A percentile compares a stretch with the other conserved stretches of the same genome.
phyloP scores from a whole-genome alignment of 2,888 invertebrate genomes.

The Drosophila greeni region DNA sequence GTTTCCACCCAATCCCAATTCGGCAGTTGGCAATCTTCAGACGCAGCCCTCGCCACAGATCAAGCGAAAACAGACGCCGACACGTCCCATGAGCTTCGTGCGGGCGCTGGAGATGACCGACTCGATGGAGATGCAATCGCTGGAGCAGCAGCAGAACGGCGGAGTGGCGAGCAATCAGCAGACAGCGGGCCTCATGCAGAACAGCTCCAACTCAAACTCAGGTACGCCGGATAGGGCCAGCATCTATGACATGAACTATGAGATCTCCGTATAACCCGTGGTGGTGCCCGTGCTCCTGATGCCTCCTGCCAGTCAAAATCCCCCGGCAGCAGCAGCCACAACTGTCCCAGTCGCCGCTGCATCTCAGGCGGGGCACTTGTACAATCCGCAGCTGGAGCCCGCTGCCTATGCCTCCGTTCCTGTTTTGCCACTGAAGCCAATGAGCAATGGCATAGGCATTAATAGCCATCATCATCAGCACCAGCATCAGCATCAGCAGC shows the following conservation, averaged over 20 bases:
- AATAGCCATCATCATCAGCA: constrained; percentile 30
- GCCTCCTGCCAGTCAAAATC: constrained; percentile 60
- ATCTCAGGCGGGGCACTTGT: constrained; percentile 45
- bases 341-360: constrained; percentile 33
- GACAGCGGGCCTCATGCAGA: constrained; percentile 18
- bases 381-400: constrained; percentile 47
- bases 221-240: constrained; percentile 90
- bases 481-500: constrained; percentile 31
- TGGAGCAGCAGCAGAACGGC: constrained; percentile 76
- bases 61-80: constrained; percentile 81
- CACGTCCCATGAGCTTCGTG: constrained; percentile 91
- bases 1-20: constrained; percentile 81
- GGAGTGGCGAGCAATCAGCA: constrained; percentile 38
- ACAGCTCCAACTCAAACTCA: constrained; percentile 79
- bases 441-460: constrained; percentile 33
- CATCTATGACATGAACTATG: constrained; percentile 96
- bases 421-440: constrained; percentile 57
- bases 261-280: constrained; percentile 92
- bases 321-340: constrained; percentile 2
- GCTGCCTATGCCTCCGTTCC: constrained; percentile 75
- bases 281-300: constrained; percentile 75
- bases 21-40: constrained; percentile 45
- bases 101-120: constrained; percentile 94
- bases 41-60: constrained; percentile 81
- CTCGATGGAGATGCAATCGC: constrained; percentile 87